Percentiles rank a stretch among this genome's conserved stretches.
Evolutionary conservation across 2,888 invertebrate species (phyloP).

Genomic region (Hyppa rectilinea): DNA sequence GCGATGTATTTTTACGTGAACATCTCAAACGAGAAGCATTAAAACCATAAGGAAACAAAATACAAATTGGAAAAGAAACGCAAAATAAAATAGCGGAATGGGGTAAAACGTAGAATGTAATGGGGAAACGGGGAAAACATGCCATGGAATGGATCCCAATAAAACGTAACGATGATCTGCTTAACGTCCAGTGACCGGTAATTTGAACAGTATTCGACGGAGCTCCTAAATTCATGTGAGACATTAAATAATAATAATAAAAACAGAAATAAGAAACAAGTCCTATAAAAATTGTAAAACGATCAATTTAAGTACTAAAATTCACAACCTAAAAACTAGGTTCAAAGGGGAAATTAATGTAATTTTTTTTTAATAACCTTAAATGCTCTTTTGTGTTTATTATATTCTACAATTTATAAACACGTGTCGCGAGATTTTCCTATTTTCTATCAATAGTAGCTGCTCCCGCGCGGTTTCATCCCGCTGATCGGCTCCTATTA

Average conservation of each 20-base stretch:
- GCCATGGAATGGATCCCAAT: constrained; percentile 39
- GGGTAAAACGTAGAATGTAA: constrained; percentile 48
- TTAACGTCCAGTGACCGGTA: constrained; percentile 52
- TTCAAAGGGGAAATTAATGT: too few species aligned
- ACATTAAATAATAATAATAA: background rate
- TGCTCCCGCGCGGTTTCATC: too few species aligned
- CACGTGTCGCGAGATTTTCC: too few species aligned
- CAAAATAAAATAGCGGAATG: constrained; percentile 32
- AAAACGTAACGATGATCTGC: constrained; percentile 55
- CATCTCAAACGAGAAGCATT: constrained; percentile 28
- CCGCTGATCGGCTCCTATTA: too few species aligned
- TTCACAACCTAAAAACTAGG: background rate
- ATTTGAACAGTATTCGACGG: constrained; percentile 14
- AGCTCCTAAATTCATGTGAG: background rate
- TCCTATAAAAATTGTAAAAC: background rate
- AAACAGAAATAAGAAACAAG: background rate
- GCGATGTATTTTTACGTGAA: constrained; percentile 7
- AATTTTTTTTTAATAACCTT: too few species aligned
- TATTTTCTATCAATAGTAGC: too few species aligned
- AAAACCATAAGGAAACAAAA: constrained; percentile 32
- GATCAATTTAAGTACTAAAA: background rate
- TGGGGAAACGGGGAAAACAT: constrained; percentile 42
- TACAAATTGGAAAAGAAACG: constrained; percentile 48
- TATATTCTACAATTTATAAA: too few species aligned
- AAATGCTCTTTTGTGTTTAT: too few species aligned